phyloP scores from a whole-genome alignment of 2,888 invertebrate genomes.

The Quadroppia sp. region DNA sequence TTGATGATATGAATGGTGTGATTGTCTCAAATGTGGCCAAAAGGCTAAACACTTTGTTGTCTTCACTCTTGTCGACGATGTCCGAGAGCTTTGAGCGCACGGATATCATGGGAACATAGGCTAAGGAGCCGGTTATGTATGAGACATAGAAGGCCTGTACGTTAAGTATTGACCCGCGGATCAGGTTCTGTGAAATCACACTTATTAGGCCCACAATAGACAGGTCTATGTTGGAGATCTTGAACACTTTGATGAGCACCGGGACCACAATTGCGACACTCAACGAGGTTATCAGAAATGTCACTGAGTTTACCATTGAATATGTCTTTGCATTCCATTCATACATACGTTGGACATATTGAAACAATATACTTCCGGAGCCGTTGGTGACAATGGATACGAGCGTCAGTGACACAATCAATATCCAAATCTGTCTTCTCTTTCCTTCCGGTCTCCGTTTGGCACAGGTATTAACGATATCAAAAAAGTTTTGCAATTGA shows the following conservation, averaged over 20 bases:
- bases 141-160: constrained; percentile 18
- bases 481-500: background rate
- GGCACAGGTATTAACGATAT: background rate
- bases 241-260: constrained; percentile 11
- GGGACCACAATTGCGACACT: constrained; percentile 28
- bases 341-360: constrained; percentile 37
- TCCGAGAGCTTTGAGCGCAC: constrained; percentile 33
- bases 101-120: constrained; percentile 17
- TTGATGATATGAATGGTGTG: constrained; percentile 19
- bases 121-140: constrained; percentile 32
- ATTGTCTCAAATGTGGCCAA: constrained; percentile 37
- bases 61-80: background rate
- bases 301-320: constrained; percentile 3
- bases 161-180: constrained; percentile 34
- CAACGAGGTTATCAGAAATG: constrained; percentile 21
- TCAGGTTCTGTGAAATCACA: constrained; percentile 16
- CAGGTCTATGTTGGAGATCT: constrained; percentile 12
- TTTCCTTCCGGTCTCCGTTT: background rate
- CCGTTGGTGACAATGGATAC: background rate
- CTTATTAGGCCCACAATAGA: constrained; percentile 20
- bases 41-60: constrained; percentile 38
- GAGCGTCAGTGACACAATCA: constrained; percentile 24
- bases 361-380: background rate
- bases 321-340: constrained; percentile 30
- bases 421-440: constrained; percentile 33